phyloP scores from a whole-genome alignment of 2,113 vertebrate genomes.

The Tragelaphus buxtoni region DNA sequence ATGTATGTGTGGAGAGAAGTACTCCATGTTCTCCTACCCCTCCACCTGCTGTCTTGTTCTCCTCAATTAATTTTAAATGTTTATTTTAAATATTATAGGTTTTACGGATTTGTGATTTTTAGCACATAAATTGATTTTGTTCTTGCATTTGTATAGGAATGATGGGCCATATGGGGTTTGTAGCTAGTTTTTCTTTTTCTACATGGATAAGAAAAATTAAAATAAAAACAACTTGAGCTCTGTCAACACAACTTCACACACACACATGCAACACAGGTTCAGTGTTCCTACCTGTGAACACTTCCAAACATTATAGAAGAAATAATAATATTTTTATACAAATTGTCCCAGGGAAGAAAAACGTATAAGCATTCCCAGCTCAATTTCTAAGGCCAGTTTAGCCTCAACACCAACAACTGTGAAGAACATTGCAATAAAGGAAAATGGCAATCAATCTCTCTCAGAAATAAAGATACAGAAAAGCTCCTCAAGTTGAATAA shows the following conservation, averaged over 20 bases:
- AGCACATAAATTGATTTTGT: neutral
- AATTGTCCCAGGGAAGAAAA: neutral
- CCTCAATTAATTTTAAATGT: neutral
- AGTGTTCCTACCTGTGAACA: neutral
- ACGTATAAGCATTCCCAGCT: neutral
- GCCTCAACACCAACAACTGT: neutral
- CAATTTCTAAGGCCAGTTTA: neutral
- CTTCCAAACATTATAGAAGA: neutral
- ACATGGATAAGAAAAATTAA: neutral
- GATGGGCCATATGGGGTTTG: neutral
- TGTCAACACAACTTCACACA: neutral
- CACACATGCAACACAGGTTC: neutral
- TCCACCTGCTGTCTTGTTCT: neutral
- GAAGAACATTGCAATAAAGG: neutral
- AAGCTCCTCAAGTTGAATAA: neutral
- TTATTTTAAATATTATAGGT: neutral
- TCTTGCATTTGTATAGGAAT: neutral
- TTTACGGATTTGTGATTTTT: neutral
- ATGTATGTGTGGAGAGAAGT: neutral
- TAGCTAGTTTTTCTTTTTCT: neutral
- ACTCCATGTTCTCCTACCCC: neutral
- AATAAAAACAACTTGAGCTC: neutral
- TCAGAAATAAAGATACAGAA: neutral
- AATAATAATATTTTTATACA: neutral
- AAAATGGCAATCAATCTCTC: neutral